Conservation (phyloP, 2,113 vertebrate genomes). For the Poecile atricapillus region DNA sequence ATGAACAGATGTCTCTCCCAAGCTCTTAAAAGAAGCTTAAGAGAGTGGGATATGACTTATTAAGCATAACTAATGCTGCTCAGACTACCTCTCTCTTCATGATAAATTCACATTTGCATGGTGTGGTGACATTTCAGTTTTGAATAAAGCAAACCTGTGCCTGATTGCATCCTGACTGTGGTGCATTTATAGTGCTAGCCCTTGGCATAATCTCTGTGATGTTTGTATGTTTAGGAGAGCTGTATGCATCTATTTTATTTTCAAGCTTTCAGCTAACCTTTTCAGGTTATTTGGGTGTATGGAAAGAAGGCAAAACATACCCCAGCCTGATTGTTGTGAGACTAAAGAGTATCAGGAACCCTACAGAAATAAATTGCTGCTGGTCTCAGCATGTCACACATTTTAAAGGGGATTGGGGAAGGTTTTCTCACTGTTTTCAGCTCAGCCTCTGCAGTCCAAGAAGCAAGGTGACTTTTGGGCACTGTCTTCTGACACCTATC, state of each 20-base stretch:
- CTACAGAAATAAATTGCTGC: neutral
- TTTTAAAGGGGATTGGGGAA: neutral
- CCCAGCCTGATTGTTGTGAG: neutral
- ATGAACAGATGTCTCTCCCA: neutral
- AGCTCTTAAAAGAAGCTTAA: neutral
- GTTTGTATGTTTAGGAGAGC: neutral
- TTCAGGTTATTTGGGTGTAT: neutral
- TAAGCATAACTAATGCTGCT: neutral
- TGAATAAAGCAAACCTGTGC: neutral
- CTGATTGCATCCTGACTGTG: neutral
- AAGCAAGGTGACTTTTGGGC: conserved; percentile 18
- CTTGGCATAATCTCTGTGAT: neutral
- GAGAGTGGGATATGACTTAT: neutral
- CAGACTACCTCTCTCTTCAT: neutral
- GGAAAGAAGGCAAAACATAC: neutral
- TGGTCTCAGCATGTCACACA: neutral
- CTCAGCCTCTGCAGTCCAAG: neutral
- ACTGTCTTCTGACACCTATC: neutral
- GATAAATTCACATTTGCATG: neutral
- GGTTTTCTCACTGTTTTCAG: neutral
- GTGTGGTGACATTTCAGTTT: neutral
- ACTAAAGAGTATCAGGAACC: neutral
- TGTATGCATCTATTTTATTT: neutral
- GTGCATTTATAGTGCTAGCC: neutral
- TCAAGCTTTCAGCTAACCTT: neutral